A percentile compares a stretch with the other conserved stretches of the same genome.
Conservation (phyloP, 2,797 vertebrate genomes). For the Harpagifer antarcticus region DNA sequence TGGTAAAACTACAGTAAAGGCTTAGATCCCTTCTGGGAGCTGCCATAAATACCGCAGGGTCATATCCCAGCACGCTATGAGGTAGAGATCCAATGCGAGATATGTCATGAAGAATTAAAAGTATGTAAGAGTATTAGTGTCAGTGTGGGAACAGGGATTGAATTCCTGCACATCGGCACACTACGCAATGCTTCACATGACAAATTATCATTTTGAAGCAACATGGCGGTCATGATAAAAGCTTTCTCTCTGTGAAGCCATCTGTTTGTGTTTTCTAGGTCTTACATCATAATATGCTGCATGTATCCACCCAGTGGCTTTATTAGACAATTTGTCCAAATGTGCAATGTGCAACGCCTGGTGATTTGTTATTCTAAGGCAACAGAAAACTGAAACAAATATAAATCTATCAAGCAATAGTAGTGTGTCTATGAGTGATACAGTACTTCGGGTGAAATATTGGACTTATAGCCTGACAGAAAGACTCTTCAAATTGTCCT, state of each 20-base stretch:
- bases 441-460: background rate
- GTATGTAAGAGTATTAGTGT: background rate
- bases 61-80: conserved; percentile 4
- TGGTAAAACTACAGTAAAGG: conserved; percentile 58
- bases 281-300: conserved; percentile 27
- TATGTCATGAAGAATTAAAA: conserved; percentile 18
- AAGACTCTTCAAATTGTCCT: background rate
- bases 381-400: conserved; percentile 7
- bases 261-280: conserved; percentile 24
- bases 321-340: conserved; percentile 48
- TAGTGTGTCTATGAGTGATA: background rate
- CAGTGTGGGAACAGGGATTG: background rate
- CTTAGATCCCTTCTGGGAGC: conserved; percentile 47
- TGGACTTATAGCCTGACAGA: conserved; percentile 4
- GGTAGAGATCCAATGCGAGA: background rate
- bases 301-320: conserved; percentile 20
- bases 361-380: conserved; percentile 28
- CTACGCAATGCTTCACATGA: conserved; percentile 13
- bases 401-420: conserved; percentile 1
- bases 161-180: background rate
- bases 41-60: conserved; percentile 51
- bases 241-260: conserved; percentile 2
- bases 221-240: conserved; percentile 22
- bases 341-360: background rate
- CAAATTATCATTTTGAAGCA: conserved; percentile 13